These are phyloP conservation scores for Vulpes vulpes DNA, from an alignment of 2,113 vertebrate species.

Conservation along the genomic window DNA sequence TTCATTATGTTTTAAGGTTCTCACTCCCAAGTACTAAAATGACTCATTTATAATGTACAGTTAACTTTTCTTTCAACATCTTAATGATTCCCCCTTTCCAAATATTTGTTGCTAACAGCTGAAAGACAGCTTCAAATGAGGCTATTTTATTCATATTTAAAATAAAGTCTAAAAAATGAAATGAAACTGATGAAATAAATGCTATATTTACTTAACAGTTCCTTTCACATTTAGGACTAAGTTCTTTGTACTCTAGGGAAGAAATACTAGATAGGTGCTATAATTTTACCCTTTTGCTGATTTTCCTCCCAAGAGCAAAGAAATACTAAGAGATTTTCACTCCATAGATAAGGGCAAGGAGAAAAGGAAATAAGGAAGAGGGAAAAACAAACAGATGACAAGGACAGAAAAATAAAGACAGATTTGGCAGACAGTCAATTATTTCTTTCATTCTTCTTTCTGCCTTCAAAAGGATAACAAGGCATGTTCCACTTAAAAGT, in stretches of 20 bases:
- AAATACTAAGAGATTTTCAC: conserved; percentile 47
- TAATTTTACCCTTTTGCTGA: conserved; percentile 28
- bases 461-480: conserved; percentile 54
- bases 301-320: conserved; percentile 23
- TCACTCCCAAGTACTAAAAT: conserved; percentile 16
- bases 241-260: background rate
- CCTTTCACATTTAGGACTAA: conserved; percentile 3
- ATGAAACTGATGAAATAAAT: conserved; percentile 29
- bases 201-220: conserved; percentile 13
- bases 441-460: conserved; percentile 48
- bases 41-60: conserved; percentile 48
- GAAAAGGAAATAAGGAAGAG: background rate
- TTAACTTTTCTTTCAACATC: conserved; percentile 35
- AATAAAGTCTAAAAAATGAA: conserved; percentile 51
- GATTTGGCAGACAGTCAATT: background rate
- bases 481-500: conserved; percentile 24
- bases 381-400: background rate
- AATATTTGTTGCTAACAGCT: conserved; percentile 26
- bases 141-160: conserved; percentile 5
- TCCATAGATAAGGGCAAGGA: background rate
- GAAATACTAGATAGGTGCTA: background rate
- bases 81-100: background rate
- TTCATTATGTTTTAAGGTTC: conserved; percentile 40
- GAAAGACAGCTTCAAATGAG: conserved; percentile 35
- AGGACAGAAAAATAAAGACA: conserved; percentile 9